Evolutionary conservation across 2,113 vertebrate genomes (phyloP), one percentile per base, ranked within the genome.

Genomic region (Apus apus): DNA sequence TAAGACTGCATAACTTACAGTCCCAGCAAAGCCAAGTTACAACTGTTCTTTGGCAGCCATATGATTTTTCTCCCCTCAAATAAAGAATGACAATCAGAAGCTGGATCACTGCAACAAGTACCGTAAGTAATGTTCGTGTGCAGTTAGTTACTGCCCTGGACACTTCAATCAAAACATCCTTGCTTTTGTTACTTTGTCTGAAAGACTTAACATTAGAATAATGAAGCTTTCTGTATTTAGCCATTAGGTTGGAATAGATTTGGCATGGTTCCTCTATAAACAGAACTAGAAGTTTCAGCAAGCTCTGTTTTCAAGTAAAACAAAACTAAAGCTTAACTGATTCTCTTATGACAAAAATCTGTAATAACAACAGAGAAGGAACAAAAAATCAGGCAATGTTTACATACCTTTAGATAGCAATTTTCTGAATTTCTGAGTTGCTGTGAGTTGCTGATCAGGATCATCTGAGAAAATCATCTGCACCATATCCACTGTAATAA

Each of bases 401-500:
- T 26, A 71, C 3, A 13, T 95, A 98, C 99, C 99, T 99, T 99
- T 99, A 95, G 99, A 99, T 19, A 99, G 98, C 70, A 99, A 96
- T 71, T 99, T 99, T 94, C 99, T 98, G 97, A 99, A 99, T 94
- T 98, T 99, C 89, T 99, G 99, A 81, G 99, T 99, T 75, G 99
- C 99, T 89, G 98, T 98, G 27, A 99, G 98, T 12, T 99, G 99
- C 75, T 99, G 98, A 83, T 99, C 98, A 75, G 98, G 98, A 93
- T 99, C 98, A 80, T 99, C 98, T 1, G 99, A 99, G 96, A 99
- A 99, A 96, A 99, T 98, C 99, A 99, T 99, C 95, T 99, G 99
- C 78, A 99, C 96, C 99, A 99, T 98, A 94, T 99, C 99, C 87
- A 98, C 96, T 4, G 99, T 99, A 97, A 99, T 99, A 88, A 99